Conservation (phyloP, 2,797 vertebrate species). For the Lepus townsendii region DNA sequence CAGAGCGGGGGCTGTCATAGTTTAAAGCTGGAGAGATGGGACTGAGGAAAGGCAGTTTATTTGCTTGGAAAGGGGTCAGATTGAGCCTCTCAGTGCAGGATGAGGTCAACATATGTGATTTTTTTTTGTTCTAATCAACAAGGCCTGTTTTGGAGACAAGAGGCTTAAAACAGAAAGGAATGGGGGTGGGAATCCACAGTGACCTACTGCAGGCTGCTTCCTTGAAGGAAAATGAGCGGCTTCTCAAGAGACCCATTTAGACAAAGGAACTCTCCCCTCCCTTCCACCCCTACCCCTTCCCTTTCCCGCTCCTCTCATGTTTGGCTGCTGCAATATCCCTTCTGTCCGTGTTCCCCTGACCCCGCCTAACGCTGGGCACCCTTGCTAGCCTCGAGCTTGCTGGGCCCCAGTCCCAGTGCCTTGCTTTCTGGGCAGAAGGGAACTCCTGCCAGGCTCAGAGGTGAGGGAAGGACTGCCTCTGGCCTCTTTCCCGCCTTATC, state of each 20-base stretch:
- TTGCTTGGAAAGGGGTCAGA: constrained; percentile 71
- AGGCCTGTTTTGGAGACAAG: constrained; percentile 75
- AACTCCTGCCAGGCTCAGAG: constrained; percentile 40
- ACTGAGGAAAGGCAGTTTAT: constrained; percentile 38
- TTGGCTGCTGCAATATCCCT: constrained; percentile 51
- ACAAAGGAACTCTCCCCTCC: constrained; percentile 76
- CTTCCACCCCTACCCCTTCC: constrained; percentile 68
- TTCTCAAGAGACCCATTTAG: constrained; percentile 80
- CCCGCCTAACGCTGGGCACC: constrained; percentile 60
- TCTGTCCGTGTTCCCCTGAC: constrained; percentile 45
- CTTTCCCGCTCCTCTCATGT: constrained; percentile 66
- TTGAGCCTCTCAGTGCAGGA: constrained; percentile 61
- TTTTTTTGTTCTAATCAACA: constrained; percentile 68
- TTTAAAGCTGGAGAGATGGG: constrained; percentile 32
- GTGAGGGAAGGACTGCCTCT: constrained; percentile 55
- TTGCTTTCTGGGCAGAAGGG: constrained; percentile 46
- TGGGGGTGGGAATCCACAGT: constrained; percentile 58
- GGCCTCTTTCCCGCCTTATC: constrained; percentile 76
- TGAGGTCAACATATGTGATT: constrained; percentile 73
- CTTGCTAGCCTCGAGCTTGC: constrained; percentile 23
- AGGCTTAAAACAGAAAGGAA: constrained; percentile 58
- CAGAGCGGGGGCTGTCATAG: background rate
- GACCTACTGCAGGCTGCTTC: constrained; percentile 74
- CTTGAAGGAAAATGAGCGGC: constrained; percentile 75
- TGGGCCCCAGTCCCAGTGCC: background rate